Conservation (phyloP, 2,888 invertebrate genomes). For the Ptilodon capucinus region DNA sequence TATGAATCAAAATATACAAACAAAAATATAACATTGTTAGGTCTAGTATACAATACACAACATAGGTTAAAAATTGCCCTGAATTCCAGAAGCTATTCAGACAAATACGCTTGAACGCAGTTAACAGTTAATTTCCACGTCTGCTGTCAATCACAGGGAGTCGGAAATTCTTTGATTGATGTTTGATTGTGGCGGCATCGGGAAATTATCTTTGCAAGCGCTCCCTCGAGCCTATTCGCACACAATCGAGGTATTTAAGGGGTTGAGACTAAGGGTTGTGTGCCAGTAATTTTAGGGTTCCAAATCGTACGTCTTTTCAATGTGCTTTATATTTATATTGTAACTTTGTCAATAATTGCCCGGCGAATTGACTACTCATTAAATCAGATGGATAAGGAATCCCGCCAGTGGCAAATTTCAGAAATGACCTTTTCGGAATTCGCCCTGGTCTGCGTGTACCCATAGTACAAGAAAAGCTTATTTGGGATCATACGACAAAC, state of each 20-base stretch:
- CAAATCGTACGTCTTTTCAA: too few species aligned
- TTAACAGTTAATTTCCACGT: neutral
- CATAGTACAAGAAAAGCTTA: too few species aligned
- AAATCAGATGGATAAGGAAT: too few species aligned
- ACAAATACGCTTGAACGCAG: neutral
- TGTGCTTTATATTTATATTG: too few species aligned
- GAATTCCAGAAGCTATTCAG: neutral
- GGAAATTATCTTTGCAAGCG: conserved; percentile 50
- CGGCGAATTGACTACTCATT: too few species aligned
- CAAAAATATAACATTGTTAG: too few species aligned
- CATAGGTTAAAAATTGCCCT: neutral
- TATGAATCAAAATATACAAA: too few species aligned
- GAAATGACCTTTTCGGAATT: too few species aligned
- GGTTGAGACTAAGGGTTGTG: neutral
- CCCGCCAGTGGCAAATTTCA: too few species aligned
- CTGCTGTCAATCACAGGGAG: conserved; percentile 43
- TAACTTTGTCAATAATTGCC: too few species aligned
- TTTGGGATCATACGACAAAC: too few species aligned
- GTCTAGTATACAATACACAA: neutral
- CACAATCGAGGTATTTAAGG: conserved; percentile 20
- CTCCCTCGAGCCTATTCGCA: conserved; percentile 28
- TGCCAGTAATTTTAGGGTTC: neutral
- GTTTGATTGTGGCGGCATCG: conserved; percentile 49
- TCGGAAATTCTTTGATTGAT: conserved; percentile 57
- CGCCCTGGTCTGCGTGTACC: too few species aligned